A percentile compares a stretch with the other conserved stretches of the same genome.
phyloP scores from a whole-genome alignment of 2,888 invertebrate species.

The Cerceris ruficornis region DNA sequence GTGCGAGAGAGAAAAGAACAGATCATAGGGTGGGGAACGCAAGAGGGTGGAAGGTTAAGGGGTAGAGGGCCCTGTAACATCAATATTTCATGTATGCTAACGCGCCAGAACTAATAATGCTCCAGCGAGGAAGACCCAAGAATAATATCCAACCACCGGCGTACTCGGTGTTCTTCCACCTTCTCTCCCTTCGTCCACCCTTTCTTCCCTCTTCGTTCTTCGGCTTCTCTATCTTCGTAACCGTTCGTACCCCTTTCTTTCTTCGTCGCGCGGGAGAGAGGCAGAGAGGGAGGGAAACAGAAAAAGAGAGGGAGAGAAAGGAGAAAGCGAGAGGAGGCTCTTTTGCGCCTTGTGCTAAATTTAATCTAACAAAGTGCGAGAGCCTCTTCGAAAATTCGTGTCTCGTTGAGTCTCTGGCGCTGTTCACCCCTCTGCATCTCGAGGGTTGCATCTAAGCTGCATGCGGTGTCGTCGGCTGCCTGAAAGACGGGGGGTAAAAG shows the following conservation, averaged over 20 bases:
- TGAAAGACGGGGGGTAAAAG: constrained; percentile 83
- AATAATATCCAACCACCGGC: constrained; percentile 78
- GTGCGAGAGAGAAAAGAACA: neutral
- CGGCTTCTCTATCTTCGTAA: constrained; percentile 34
- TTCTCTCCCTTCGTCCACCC: constrained; percentile 23
- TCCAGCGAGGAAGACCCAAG: constrained; percentile 79
- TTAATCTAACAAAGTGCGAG: constrained; percentile 69
- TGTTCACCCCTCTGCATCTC: neutral
- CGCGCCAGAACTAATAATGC: constrained; percentile 82
- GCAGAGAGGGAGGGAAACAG: no score
- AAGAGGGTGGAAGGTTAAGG: constrained; percentile 9
- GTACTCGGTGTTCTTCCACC: constrained; percentile 52
- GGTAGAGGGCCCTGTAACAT: constrained; percentile 75
- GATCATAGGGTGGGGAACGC: neutral
- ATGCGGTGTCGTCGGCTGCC: constrained; percentile 16
- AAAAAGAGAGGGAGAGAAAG: constrained; percentile 12
- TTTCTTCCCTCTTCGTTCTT: constrained; percentile 30
- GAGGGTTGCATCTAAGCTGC: constrained; percentile 36
- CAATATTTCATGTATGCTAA: constrained; percentile 82
- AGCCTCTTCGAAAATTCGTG: constrained; percentile 68
- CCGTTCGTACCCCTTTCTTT: constrained; percentile 24
- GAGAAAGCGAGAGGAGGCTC: constrained; percentile 7
- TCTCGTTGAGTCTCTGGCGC: constrained; percentile 32
- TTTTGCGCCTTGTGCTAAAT: constrained; percentile 65
- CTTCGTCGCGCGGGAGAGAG: constrained; percentile 37